Evolutionary conservation across 2,888 invertebrate genomes (phyloP), one percentile per base, ranked within the genome.

Genomic region (Idaea dimidiata): DNA sequence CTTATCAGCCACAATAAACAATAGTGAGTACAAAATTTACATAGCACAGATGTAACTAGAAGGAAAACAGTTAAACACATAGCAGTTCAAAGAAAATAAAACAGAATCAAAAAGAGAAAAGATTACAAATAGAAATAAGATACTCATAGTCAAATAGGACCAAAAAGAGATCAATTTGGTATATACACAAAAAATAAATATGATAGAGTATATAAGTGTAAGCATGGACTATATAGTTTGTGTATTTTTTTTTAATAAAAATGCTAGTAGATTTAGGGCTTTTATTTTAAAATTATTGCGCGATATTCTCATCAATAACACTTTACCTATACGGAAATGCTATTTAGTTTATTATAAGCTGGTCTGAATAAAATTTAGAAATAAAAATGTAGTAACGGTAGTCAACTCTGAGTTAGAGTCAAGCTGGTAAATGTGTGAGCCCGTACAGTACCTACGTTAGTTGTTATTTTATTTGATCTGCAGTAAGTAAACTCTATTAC

Each of bases 41-140:
- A 83, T 81, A 79, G 80, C 79, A 77, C 72, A 82, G 43, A 43
- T 82, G 85, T 84, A 81, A 77, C 84, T 84, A 81, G 77, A 78
- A 80, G 79, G 77, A 81, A 83, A 84, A 87, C 82, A 85, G n/a
- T 86, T 84, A 84, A 86, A 86, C 84, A 87, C 83, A 83, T 83
- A 84, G 84, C 81, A 83, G 81, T 77, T 74, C 72, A 77, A 72
- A 71, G 77, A 75, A 80, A 80, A 81, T 81, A 75, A 77, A 80
- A 84, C 86, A 88, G 87, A 87, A 90, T 88, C 84, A 86, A 82
- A 77, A 88, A 89, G 89, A 90, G 88, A 88, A 90, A 90, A 88
- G 91, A 89, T 90, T 89, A 87, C 88, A 79, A 88, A 88, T 90
- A 88, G 90, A 90, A 89, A 90, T 91, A 91, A 90, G 89, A 89